Conservation (phyloP, 1,140 invertebrate genomes). For the Lamellibrachia luymesi region DNA sequence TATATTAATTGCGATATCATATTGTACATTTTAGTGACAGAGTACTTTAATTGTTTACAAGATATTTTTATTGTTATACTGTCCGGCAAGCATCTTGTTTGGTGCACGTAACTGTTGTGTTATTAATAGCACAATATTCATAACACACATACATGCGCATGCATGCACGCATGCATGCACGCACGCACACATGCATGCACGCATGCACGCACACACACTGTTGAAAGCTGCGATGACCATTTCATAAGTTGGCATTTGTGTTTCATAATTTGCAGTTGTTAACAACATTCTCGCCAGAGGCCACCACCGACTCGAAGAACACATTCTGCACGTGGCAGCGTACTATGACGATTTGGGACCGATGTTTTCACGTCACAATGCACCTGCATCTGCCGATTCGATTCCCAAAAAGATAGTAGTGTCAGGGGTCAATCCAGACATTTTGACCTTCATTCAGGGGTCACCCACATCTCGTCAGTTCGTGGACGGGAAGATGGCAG, state of each 20-base stretch:
- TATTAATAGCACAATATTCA: too few species aligned
- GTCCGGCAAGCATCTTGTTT: too few species aligned
- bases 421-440: not conserved
- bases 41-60: too few species aligned
- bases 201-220: too few species aligned
- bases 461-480: not conserved
- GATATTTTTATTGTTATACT: too few species aligned
- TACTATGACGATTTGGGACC: not conserved
- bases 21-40: too few species aligned
- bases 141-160: too few species aligned
- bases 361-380: not conserved
- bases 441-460: not conserved
- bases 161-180: not conserved
- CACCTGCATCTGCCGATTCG: not conserved
- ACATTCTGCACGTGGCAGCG: not conserved
- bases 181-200: not conserved
- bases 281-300: not conserved
- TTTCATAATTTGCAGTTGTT: not conserved
- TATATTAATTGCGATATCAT: not conserved
- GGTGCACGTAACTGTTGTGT: too few species aligned
- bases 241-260: not conserved
- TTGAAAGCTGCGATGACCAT: not conserved
- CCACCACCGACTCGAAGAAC: not conserved
- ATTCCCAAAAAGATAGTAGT: not conserved
- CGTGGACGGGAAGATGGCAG: not conserved